These are phyloP conservation scores for Cerastoderma edule DNA, from an alignment of 2,888 invertebrate species.

Conservation along the genomic window DNA sequence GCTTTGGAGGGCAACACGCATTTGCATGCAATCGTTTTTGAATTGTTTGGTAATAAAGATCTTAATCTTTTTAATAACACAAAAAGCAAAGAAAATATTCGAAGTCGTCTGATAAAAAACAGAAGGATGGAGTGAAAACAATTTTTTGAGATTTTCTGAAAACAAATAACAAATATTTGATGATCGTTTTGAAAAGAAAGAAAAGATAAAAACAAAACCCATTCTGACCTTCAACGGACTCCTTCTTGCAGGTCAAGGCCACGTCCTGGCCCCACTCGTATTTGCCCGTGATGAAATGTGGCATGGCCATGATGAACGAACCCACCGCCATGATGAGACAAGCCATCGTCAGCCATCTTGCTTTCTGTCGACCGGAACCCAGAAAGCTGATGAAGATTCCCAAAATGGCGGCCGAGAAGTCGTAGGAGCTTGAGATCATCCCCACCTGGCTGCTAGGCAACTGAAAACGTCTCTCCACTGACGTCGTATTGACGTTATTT, in stretches of 20 bases:
- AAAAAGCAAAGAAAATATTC: no score
- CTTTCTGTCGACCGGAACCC: slow-evolving; percentile 84
- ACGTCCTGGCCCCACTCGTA: slow-evolving; percentile 84
- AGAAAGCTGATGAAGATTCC: slow-evolving; percentile 76
- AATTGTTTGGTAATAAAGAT: no score
- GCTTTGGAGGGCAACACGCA: no score
- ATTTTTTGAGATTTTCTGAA: no score
- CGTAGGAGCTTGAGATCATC: slow-evolving; percentile 80
- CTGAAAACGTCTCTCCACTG: slow-evolving; percentile 79
- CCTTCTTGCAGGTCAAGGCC: slow-evolving; percentile 50
- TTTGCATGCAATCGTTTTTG: no score
- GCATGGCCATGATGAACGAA: slow-evolving; percentile 90
- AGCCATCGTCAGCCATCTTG: slow-evolving; percentile 89
- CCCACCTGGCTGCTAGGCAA: slow-evolving; percentile 79
- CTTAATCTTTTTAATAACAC: no score
- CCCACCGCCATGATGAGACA: slow-evolving; percentile 88
- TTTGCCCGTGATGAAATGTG: slow-evolving; percentile 90
- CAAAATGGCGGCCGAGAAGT: slow-evolving; percentile 79
- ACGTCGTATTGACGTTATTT: slow-evolving; percentile 80
- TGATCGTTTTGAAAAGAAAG: no score
- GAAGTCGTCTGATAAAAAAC: no score
- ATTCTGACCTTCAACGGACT: slow-evolving; percentile 28
- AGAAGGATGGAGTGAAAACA: no score
- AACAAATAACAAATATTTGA: no score
- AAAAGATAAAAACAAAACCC: no score